phyloP scores from a whole-genome alignment of 1,140 invertebrate species.

The Matsumurasca onukii region DNA sequence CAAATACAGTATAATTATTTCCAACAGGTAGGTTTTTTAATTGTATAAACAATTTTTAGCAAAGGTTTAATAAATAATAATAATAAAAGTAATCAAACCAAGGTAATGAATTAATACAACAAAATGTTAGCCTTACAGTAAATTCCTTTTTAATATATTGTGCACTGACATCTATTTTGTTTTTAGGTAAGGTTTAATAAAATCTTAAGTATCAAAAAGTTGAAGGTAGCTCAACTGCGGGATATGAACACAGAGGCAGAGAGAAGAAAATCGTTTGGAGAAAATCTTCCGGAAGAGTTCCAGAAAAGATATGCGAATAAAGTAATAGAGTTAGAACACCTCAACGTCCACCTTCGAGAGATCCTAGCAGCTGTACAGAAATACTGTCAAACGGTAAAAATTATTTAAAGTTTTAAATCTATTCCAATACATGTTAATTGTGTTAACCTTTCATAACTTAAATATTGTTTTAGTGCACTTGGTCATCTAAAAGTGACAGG shows the following conservation, averaged over 20 bases:
- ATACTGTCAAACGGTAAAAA: constrained; percentile 61
- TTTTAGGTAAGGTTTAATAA: constrained; percentile 71
- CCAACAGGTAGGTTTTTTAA: no score
- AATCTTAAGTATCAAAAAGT: constrained; percentile 80
- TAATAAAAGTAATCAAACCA: no score
- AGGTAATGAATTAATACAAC: no score
- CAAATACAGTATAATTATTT: no score
- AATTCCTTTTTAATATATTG: no score
- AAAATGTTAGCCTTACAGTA: no score
- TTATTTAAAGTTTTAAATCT: constrained; percentile 4
- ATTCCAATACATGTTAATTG: neutral
- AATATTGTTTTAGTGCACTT: constrained; percentile 12
- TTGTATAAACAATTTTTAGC: no score
- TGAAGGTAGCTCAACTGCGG: constrained; percentile 76
- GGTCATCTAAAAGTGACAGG: neutral
- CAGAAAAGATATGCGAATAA: constrained; percentile 86
- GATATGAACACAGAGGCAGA: constrained; percentile 92
- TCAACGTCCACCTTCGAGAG: constrained; percentile 86
- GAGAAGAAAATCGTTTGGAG: constrained; percentile 76
- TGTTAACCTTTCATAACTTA: neutral
- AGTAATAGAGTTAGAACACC: constrained; percentile 87
- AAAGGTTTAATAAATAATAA: no score
- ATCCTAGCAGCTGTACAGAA: constrained; percentile 72
- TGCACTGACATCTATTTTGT: no score
- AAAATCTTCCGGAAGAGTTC: constrained; percentile 79